Percentiles rank a stretch among this genome's conserved stretches.
These are phyloP conservation scores for Florisuga fusca DNA, from an alignment of 2,797 vertebrate species.

Conservation along the genomic window DNA sequence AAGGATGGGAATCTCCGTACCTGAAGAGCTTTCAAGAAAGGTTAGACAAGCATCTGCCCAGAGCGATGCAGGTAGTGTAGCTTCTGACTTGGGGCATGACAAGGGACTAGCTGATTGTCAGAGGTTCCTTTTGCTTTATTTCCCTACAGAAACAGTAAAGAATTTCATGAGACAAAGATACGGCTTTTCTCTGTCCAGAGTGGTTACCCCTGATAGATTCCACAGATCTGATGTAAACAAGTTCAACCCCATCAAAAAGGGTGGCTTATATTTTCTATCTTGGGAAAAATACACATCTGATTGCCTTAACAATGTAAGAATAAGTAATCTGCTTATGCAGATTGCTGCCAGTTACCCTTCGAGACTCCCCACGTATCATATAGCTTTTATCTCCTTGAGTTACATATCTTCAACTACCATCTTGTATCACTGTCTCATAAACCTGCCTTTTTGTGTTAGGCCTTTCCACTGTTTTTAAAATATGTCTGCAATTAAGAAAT, in stretches of 20 bases:
- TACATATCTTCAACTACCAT: neutral
- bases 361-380: neutral
- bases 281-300: neutral
- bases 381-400: neutral
- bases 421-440: neutral
- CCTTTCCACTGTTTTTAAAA: neutral
- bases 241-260: neutral
- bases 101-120: neutral
- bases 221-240: neutral
- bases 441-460: neutral
- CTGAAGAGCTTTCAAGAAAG: neutral
- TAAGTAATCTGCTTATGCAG: neutral
- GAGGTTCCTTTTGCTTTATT: neutral
- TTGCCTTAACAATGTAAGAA: neutral
- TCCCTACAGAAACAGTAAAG: neutral
- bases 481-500: neutral
- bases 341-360: neutral
- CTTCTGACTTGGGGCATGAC: neutral
- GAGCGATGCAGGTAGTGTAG: neutral
- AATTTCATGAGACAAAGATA: neutral
- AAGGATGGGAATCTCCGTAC: neutral
- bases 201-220: neutral
- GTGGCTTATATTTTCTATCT: neutral
- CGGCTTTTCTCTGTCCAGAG: neutral
- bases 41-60: neutral